Evolutionary conservation across 2,888 invertebrate species (phyloP), one percentile per base, ranked within the genome.

Genomic region (Oscheius myriophilus): DNA sequence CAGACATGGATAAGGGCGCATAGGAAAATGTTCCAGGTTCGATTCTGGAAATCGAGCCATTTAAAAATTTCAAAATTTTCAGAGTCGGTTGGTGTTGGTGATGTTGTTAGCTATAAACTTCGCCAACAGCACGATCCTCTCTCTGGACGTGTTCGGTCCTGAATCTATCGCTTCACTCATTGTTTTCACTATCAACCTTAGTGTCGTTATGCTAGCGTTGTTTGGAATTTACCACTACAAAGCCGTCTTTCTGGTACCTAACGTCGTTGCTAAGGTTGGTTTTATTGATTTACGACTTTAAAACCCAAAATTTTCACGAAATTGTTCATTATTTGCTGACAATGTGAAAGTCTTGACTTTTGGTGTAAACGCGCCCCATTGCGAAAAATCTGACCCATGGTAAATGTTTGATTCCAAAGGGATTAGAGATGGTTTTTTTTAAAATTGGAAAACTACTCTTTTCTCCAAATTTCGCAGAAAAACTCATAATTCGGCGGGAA

Each of bases 71-170:
- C n/a, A n/a, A n/a, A n/a, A n/a, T 42, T 49, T 65, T 42, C 65
- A 76, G 75, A 76, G 72, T 26, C 64, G 71, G 53, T 69, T 76
- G 69, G 70, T 72, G 39, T 57, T 72, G 7, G 23, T 74, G 46
- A 67, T 76, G 68, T 52, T 76, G 21, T 67, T 76, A 42, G 67
- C 72, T 61, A 61, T 76, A 66, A 76, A 76, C 46, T 76, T 76
- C 53, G 70, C 70, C 43, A 76, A 76, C 59, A 73, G 73, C 61
- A 71, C 74, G 33, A 67, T 74, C 58, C 66, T 76, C 49, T 74
- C 69, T 46, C 39, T 76, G 52, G 73, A 76, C 53, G 67, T 74
- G 33, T 76, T 72, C 33, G 76, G 76, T 45, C 71, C 72, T 23
- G 73, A 76, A 52, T 75, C 75, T 0, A 65, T 71, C 57, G 72